A percentile compares a stretch with the other conserved stretches of the same genome.
Conservation (phyloP, 2,888 invertebrate species). For the Drosophila kambysellisi region DNA sequence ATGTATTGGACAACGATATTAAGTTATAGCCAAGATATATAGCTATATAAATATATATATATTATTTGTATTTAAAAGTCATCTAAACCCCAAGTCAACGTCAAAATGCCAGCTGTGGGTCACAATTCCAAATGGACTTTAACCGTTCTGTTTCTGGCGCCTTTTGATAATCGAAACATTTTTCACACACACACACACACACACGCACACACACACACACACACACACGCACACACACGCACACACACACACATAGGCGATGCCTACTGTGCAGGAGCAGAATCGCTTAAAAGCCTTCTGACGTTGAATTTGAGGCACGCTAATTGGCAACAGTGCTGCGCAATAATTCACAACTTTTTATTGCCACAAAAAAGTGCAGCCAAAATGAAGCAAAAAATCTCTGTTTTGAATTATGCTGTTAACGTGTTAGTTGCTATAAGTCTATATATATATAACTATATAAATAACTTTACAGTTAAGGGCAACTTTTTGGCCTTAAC, state of each 20-base stretch:
- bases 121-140: constrained; percentile 16
- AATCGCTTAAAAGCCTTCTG: constrained; percentile 41
- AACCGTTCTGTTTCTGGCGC: constrained; percentile 14
- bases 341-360: constrained; percentile 30
- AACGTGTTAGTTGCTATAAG: constrained; percentile 1
- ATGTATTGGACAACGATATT: constrained; percentile 38
- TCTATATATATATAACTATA: no score
- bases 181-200: constrained; percentile 14
- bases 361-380: constrained; percentile 1
- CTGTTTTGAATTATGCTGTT: constrained; percentile 18
- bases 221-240: constrained; percentile 3
- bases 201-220: constrained; percentile 7
- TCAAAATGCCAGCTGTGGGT: constrained; percentile 61
- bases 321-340: constrained; percentile 56
- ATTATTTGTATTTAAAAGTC: not conserved
- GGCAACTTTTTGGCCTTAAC: not conserved
- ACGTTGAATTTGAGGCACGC: constrained; percentile 37
- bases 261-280: constrained; percentile 17
- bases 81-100: constrained; percentile 43
- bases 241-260: constrained; percentile 19
- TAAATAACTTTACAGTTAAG: not conserved
- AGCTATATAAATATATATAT: constrained; percentile 1
- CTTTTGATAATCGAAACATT: constrained; percentile 55
- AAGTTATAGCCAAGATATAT: not conserved
- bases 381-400: not conserved